Conservation (phyloP, 2,888 invertebrate species). For the Parnassius apollo region DNA sequence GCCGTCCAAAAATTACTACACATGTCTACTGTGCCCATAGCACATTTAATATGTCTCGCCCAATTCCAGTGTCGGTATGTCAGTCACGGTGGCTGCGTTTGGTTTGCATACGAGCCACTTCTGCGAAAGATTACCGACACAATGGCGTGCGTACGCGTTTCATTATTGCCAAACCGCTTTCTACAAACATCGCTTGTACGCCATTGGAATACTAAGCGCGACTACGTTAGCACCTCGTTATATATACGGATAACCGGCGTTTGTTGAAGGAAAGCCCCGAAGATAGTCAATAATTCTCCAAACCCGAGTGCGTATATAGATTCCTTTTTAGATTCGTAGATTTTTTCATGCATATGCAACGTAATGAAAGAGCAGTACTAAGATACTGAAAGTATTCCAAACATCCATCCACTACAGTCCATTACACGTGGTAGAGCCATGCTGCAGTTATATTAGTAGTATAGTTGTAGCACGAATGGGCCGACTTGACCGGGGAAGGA, state of each 20-base stretch:
- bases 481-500: no score
- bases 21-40: not conserved
- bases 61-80: slow-evolving; percentile 45
- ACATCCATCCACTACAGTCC: no score
- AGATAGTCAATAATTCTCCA: slow-evolving; percentile 14
- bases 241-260: slow-evolving; percentile 46
- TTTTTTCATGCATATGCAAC: slow-evolving; percentile 18
- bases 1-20: no score
- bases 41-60: slow-evolving; percentile 3
- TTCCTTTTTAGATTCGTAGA: slow-evolving; percentile 16
- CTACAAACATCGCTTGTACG: slow-evolving; percentile 64
- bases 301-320: slow-evolving; percentile 5
- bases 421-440: no score
- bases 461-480: no score
- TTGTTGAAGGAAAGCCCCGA: slow-evolving; percentile 14
- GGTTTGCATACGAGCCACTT: slow-evolving; percentile 68
- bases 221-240: slow-evolving; percentile 11
- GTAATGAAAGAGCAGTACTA: not conserved
- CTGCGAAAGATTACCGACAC: slow-evolving; percentile 77
- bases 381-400: slow-evolving; percentile 10
- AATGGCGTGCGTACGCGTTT: slow-evolving; percentile 67
- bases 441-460: no score
- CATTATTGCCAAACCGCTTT: slow-evolving; percentile 78
- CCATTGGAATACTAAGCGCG: slow-evolving; percentile 55
- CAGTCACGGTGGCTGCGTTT: slow-evolving; percentile 57